A percentile compares a stretch with the other conserved stretches of the same genome.
These are phyloP conservation scores for Capreolus pygargus DNA, from an alignment of 2,113 vertebrate genomes.

Conservation along the genomic window DNA sequence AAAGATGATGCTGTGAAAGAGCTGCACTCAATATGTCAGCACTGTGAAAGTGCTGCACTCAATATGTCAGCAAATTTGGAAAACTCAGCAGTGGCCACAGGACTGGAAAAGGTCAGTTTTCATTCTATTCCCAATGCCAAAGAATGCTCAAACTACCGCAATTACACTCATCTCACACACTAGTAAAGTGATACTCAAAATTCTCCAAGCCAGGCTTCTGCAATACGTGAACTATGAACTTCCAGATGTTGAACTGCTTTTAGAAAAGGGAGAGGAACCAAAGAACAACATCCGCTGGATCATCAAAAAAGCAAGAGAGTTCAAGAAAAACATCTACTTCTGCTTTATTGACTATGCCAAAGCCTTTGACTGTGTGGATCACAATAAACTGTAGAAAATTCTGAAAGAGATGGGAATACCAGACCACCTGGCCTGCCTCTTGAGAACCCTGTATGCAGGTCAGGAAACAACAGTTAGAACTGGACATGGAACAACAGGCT, in stretches of 20 bases:
- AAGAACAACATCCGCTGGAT: background rate
- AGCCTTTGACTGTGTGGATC: background rate
- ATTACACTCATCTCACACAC: background rate
- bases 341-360: background rate
- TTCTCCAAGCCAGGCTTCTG: background rate
- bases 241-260: background rate
- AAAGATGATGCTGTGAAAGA: background rate
- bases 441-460: background rate
- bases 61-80: background rate
- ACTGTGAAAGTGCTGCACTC: no score
- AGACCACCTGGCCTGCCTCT: background rate
- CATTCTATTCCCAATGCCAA: background rate
- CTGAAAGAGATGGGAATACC: background rate
- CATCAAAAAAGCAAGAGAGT: background rate
- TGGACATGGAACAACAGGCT: no score
- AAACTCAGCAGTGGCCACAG: background rate
- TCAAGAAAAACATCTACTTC: background rate
- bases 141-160: background rate
- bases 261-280: no score
- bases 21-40: background rate
- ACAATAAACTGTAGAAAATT: background rate
- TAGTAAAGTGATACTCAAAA: background rate
- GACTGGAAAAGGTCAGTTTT: background rate
- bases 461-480: no score
- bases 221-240: background rate